These are phyloP conservation scores for Momotus momota DNA, from an alignment of 2,797 vertebrate genomes.

Conservation along the genomic window DNA sequence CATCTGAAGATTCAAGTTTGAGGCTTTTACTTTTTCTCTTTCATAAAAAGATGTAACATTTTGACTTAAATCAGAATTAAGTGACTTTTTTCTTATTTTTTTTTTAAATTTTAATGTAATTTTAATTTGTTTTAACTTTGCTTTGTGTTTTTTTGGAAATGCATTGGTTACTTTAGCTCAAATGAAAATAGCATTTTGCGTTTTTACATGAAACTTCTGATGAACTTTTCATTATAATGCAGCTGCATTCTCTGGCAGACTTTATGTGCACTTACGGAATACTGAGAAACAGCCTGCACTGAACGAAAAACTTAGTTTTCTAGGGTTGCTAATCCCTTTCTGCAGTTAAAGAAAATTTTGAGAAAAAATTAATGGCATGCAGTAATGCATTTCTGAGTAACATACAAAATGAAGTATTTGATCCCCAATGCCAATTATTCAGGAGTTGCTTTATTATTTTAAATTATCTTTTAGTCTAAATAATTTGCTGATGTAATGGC, in stretches of 20 bases:
- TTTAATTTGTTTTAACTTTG: neutral
- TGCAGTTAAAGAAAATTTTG: neutral
- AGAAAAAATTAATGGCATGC: neutral
- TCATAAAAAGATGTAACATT: neutral
- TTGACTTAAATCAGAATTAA: neutral
- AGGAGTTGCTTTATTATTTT: neutral
- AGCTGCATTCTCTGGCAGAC: neutral
- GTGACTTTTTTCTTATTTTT: neutral
- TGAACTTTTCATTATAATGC: neutral
- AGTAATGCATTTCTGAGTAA: neutral
- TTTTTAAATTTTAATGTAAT: neutral
- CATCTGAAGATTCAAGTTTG: neutral
- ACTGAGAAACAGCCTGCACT: neutral
- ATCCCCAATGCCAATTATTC: neutral
- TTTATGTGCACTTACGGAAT: accelerated
- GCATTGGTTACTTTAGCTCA: neutral
- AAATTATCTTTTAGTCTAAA: neutral
- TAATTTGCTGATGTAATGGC: neutral
- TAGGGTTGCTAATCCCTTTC: neutral
- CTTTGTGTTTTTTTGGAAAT: neutral
- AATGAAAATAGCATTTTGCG: neutral
- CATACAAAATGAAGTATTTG: neutral
- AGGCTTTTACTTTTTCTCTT: neutral
- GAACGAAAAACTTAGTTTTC: neutral
- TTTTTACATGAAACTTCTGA: neutral